Evolutionary conservation across 2,113 vertebrate species (phyloP), one percentile per base, ranked within the genome.

Genomic region (Corapipo altera): DNA sequence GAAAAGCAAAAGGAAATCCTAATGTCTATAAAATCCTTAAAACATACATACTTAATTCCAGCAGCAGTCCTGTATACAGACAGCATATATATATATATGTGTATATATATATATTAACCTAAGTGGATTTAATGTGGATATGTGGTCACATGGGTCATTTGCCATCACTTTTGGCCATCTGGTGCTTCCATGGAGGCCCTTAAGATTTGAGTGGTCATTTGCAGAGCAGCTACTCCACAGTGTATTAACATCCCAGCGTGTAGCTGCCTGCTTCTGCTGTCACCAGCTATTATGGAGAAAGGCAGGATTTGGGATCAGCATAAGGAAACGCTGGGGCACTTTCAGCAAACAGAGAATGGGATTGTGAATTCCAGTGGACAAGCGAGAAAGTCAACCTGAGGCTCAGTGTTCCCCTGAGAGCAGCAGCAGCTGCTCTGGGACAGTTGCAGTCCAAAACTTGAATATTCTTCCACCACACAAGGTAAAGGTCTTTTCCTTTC

Each of bases 371-470:
- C 88, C 93, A 94, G 88, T 92, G 93, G 93, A 92, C 92, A 91
- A 88, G 90, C 46, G 1, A 89, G 65, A 89, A 59, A 95, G 80
- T 94, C 95, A 95, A 88, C 95, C 96, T 96, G 96, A 97, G 95
- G 83, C 79, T 88, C 3, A 15, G 14, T 24, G 70, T 15, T 39
- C 52, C 83, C 93, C 79, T 11, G 57, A 82, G 35, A 93, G 95
- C 95, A 86, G 41, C 55, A 71, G 69, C 83, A 72, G 91, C 95
- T 89, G 86, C 91, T 85, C 91, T 35, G 66, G 91, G 80, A 78
- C 80, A 82, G 62, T 0, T 81, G 75, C 85, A 96, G 83, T 96
- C 86, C 76, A 49, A 72, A 81, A 71, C 66, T 65, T 85, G 32
- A 33, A 12, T 16, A 43, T 91, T 76, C 32, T 27, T 78, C 75